Evolutionary conservation across 2,797 vertebrate species (phyloP).

Genomic region (Scomberomorus guttatus): DNA sequence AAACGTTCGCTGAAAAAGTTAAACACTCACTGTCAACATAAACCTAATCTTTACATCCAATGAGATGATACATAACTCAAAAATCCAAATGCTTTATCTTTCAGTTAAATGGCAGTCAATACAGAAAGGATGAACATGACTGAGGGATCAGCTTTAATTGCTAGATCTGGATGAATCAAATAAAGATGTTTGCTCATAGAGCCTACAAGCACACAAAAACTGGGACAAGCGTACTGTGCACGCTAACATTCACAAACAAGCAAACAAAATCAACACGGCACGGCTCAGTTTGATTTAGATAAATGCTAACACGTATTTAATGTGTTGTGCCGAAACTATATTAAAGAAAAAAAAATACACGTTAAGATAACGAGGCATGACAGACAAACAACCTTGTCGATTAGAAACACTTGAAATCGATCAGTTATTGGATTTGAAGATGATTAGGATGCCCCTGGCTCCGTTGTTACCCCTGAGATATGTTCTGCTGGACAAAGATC

Average conservation of each 20-base stretch:
- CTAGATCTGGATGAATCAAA: background rate
- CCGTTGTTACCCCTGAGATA: background rate
- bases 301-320: too few species aligned
- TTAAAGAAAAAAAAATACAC: background rate
- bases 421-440: conserved; percentile 45
- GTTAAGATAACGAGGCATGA: conserved; percentile 26
- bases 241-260: background rate
- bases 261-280: conserved; percentile 1
- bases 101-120: background rate
- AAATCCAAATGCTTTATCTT: background rate
- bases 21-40: background rate
- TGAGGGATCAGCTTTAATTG: background rate
- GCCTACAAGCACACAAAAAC: background rate
- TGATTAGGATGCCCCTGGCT: conserved; percentile 32
- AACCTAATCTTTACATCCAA: background rate
- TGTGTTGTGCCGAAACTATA: conserved; percentile 8
- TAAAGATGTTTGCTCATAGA: conserved; percentile 18
- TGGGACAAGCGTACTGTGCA: background rate
- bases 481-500: conserved; percentile 32
- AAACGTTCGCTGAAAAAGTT: conserved; percentile 4
- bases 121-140: background rate
- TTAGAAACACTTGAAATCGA: conserved; percentile 36
- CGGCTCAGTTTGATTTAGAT: conserved; percentile 5
- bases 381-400: conserved; percentile 32
- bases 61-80: background rate